Base-by-base conservation (phyloP, 2,888 invertebrate species). In the Amaurobius ferox region DNA sequence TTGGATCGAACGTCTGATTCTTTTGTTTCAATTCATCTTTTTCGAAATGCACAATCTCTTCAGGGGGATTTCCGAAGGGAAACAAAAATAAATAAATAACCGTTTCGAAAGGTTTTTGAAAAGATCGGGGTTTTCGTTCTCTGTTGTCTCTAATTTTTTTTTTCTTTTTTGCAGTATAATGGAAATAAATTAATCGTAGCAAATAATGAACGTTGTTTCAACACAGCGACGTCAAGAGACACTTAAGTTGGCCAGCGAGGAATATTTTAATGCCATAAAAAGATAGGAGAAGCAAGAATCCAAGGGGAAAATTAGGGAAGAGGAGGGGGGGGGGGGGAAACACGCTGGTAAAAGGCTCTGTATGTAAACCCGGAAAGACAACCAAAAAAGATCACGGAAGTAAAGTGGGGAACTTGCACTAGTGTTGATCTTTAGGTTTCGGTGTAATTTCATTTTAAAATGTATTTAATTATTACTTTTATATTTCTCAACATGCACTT, bases 21-120 rank as follows among this genome's bases (percentile, higher is more conserved):
- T 83, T 83, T 83, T 83, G 81, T 83, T 83, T 83, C 81, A 83
- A 76, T 76, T 62, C 68, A 72, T 32, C 67, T 78, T 70, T 68
- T 39, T 26, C 74, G 62, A 74, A 81, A 81, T 74, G 80, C 80
- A 67, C 80, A 81, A 72, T 74, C 80, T 81, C 70, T 68, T 55
- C 55, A 19, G 23, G 55, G 5, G 55, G 55, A 55, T 5, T 5
- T 1, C 9, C 64, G 16, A 6, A 29, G 16, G 29, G n/a, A 26
- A 64, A 30, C 1, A 2, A 29, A 64, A 64, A 19, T 66, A 32
- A 66, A 66, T 66, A 66, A 66, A 66, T 66, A 32, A 19, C 40
- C 16, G 48, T 71, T 71, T 71, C 55, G 55, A 55, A 29, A 48
- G 55, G 32, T 55, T 55, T 23, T 55, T 55, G 23, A 16, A 55